Evolutionary conservation across 2,113 vertebrate species (phyloP).

Genomic region (Carettochelys insculpta): DNA sequence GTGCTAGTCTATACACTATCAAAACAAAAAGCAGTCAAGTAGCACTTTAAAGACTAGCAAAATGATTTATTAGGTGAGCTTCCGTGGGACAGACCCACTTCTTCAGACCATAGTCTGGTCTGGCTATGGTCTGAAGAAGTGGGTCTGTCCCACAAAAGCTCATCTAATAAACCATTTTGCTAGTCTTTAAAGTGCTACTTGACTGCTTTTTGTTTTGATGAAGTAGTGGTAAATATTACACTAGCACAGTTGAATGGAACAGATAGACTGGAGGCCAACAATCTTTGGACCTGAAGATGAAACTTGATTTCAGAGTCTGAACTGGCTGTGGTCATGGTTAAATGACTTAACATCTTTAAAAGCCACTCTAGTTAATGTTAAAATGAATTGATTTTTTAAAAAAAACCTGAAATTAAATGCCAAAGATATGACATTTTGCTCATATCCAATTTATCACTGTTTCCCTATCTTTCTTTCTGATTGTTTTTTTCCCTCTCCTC

Average conservation of each 20-base stretch:
- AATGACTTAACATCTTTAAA: neutral
- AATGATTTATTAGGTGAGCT: too few species aligned
- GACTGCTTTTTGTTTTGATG: too few species aligned
- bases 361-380: neutral
- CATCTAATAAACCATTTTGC: too few species aligned
- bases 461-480: neutral
- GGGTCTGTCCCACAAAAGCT: too few species aligned
- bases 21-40: too few species aligned
- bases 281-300: neutral
- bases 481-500: neutral
- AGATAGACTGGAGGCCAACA: neutral
- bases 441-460: neutral
- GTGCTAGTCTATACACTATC: too few species aligned
- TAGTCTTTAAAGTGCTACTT: too few species aligned
- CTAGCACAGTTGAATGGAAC: neutral
- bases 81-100: too few species aligned
- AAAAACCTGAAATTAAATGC: neutral
- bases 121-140: too few species aligned
- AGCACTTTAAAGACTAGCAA: too few species aligned
- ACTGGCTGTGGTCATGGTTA: neutral
- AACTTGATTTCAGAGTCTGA: neutral
- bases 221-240: rapidly evolving
- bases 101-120: too few species aligned
- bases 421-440: neutral
- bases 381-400: neutral